Base-by-base conservation (phyloP, 2,113 vertebrate species). In the Recurvirostra avosetta region DNA sequence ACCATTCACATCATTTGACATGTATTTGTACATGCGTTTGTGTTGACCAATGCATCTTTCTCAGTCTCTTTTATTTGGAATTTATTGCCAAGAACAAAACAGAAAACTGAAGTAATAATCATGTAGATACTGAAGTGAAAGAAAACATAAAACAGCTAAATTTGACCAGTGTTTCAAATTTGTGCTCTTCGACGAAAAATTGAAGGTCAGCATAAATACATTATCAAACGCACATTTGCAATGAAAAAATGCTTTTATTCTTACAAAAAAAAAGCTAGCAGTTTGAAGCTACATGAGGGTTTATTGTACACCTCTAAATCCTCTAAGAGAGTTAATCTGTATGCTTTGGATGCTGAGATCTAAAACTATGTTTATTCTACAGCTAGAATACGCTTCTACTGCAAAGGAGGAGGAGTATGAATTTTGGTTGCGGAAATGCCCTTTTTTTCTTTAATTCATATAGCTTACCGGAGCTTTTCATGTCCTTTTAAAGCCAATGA, bases 1-100 rank as follows among this genome's bases (percentile, higher is more conserved):
- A 5, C 25, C 14, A 34, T 45, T 52, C 0, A 0, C 34, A 19
- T 78, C 3, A 16, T 40, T 75, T 38, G 36, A 41, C 4, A 0
- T 7, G 3, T 49, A 49, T 49, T 49, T 49, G 49, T 67, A 63
- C 32, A 8, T 3, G 4, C 6, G 8, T 50, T 75, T 50, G 1
- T 63, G 6, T 36, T 20, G 49, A 56, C 9, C 49, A n/a, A 11
- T 12, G 20, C 40, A 40, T 38, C 1, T 1, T n/a, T 63, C 86
- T 58, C 30, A 21, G 7, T 18, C 26, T 23, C 30, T 56, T 27
- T 34, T 36, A 53, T 81, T 53, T 82, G 22, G 45, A 71, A 53
- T 56, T 52, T n/a, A 52, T 32, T 81, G 15, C 15, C 30, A 63
- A 47, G 49, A 68, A 32, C 6, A 17, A 75, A 73, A 12, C 5